Conservation (phyloP, 2,113 vertebrate genomes). For the Oncorhynchus gorbuscha region DNA sequence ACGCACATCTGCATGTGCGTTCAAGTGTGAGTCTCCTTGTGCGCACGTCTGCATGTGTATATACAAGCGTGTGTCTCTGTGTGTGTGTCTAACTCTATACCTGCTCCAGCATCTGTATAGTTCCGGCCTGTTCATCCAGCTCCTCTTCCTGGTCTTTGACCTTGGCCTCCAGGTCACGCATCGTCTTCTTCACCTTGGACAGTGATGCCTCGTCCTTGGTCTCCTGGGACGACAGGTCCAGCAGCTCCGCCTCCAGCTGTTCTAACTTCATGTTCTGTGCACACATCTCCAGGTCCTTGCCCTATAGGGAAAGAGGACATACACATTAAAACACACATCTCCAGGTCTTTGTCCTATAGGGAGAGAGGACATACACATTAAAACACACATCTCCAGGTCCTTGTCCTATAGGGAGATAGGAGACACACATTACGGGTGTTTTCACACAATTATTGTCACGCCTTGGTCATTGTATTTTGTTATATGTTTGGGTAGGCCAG, state of each 20-base stretch:
- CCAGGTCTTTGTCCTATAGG: no score
- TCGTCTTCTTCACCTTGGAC: slow-evolving; percentile 92
- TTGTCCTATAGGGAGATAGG: no score
- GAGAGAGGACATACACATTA: no score
- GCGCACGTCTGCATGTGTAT: not conserved
- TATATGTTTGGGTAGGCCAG: no score
- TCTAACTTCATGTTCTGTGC: slow-evolving; percentile 86
- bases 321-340: not conserved
- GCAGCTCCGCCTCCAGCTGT: slow-evolving; percentile 88
- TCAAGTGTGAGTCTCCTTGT: not conserved
- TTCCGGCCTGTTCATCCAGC: slow-evolving; percentile 94
- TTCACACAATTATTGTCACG: no score
- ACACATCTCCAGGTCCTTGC: slow-evolving; percentile 87
- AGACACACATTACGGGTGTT: no score
- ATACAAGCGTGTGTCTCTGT: not conserved
- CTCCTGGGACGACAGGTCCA: slow-evolving; percentile 94
- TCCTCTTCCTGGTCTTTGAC: slow-evolving; percentile 98
- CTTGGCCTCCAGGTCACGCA: slow-evolving; percentile 91
- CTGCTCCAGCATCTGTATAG: slow-evolving; percentile 98
- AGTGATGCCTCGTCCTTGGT: slow-evolving; percentile 93
- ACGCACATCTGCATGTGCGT: not conserved
- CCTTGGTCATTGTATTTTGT: no score
- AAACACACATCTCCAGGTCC: no score
- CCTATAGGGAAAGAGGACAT: slow-evolving; percentile 67
- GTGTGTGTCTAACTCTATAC: slow-evolving; percentile 56